Evolutionary conservation across 2,113 vertebrate genomes (phyloP).

Genomic region (Misgurnus mizolepis): DNA sequence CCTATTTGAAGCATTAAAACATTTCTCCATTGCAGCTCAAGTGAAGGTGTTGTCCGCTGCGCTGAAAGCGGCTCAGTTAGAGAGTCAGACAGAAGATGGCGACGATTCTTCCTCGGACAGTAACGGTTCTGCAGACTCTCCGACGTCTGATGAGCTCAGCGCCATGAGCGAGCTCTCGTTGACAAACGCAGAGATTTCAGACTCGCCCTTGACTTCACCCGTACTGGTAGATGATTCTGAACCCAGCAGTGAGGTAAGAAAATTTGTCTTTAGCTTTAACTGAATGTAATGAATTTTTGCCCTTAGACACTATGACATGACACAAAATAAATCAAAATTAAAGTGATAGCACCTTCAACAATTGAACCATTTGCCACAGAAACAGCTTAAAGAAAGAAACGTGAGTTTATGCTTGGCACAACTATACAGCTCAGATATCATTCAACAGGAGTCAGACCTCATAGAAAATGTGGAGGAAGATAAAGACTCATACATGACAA

Average conservation of each 20-base stretch:
- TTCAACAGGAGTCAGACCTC: slow-evolving; percentile 66
- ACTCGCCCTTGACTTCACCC: slow-evolving; percentile 63
- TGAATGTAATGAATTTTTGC: too few species aligned
- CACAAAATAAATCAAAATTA: too few species aligned
- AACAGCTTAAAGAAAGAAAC: too few species aligned
- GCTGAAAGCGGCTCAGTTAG: slow-evolving; percentile 78
- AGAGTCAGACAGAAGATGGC: slow-evolving; percentile 66
- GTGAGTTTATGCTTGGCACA: too few species aligned
- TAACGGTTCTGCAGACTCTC: slow-evolving; percentile 43
- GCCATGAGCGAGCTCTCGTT: slow-evolving; percentile 65
- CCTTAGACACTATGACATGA: too few species aligned
- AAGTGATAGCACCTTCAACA: too few species aligned
- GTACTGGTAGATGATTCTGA: slow-evolving; percentile 56
- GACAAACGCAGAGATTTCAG: slow-evolving; percentile 62
- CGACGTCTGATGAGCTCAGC: slow-evolving; percentile 22
- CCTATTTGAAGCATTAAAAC: background rate
- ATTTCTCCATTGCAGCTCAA: slow-evolving; percentile 72
- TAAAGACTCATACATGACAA: slow-evolving; percentile 61
- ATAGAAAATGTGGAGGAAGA: slow-evolving; percentile 71
- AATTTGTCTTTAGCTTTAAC: background rate
- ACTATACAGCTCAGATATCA: too few species aligned
- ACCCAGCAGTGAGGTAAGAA: slow-evolving; percentile 47
- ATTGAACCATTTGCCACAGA: too few species aligned
- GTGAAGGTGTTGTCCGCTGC: slow-evolving; percentile 85
- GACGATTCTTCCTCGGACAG: slow-evolving; percentile 42